A percentile compares a stretch with the other conserved stretches of the same genome.
Conservation (phyloP, 2,888 invertebrate genomes). For the Pyrrhosoma nymphula region DNA sequence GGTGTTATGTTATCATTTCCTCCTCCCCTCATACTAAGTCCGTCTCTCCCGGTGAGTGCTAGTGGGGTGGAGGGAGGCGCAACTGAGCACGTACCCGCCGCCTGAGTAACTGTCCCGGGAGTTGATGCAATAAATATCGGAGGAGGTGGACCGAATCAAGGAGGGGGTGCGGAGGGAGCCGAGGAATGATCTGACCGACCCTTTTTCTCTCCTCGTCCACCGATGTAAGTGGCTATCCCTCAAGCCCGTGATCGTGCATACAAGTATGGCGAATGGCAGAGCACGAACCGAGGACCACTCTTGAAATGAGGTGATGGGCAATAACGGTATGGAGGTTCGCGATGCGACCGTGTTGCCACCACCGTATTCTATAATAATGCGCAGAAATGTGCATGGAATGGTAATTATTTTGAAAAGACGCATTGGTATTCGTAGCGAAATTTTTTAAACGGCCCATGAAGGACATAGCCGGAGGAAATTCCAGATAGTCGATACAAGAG, state of each 20-base stretch:
- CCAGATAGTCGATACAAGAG: too few relatives aligned
- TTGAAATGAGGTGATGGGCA: too few relatives aligned
- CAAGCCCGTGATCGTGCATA: neutral
- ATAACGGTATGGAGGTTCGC: too few relatives aligned
- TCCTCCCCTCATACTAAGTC: neutral
- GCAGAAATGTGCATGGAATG: too few relatives aligned
- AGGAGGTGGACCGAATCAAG: slow-evolving; percentile 22
- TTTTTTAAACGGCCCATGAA: too few relatives aligned
- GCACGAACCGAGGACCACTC: neutral
- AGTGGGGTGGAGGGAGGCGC: neutral
- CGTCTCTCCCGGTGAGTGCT: neutral
- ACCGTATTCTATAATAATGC: too few relatives aligned
- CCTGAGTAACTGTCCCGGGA: neutral
- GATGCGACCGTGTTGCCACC: too few relatives aligned
- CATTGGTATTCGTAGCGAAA: too few relatives aligned
- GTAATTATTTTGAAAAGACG: too few relatives aligned
- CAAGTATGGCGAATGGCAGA: neutral
- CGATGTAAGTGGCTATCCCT: neutral
- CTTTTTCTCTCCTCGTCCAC: neutral
- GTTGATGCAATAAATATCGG: slow-evolving; percentile 10
- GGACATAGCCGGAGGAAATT: too few relatives aligned
- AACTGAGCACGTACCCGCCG: neutral
- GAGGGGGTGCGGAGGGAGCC: neutral
- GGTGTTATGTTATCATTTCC: neutral
- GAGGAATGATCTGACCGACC: neutral